Conservation (phyloP, 2,113 vertebrate genomes). For the Tichodroma muraria region DNA sequence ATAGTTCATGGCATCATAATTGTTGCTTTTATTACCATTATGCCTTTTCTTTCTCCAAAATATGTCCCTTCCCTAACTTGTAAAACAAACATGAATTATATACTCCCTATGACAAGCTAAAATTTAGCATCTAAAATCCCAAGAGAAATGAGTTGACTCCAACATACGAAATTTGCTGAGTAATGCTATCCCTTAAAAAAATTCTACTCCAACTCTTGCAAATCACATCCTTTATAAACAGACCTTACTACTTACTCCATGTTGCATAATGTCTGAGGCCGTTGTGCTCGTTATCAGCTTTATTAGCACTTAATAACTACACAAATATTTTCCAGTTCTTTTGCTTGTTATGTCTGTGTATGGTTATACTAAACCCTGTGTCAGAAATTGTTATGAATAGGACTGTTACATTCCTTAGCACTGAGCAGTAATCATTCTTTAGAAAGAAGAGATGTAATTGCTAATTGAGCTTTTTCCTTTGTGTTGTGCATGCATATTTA, state of each 20-base stretch:
- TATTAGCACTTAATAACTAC: not conserved
- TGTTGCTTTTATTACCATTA: not conserved
- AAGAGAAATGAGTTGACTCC: not conserved
- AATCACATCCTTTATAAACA: slow-evolving; percentile 39
- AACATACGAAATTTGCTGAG: slow-evolving; percentile 27
- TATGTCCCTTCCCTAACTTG: not conserved
- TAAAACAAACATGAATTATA: not conserved
- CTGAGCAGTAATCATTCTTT: not conserved
- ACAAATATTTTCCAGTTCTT: slow-evolving; percentile 23
- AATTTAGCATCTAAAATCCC: not conserved
- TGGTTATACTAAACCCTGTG: not conserved
- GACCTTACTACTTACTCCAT: not conserved
- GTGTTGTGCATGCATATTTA: not conserved
- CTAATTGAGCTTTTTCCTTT: not conserved
- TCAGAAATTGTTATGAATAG: slow-evolving; percentile 4
- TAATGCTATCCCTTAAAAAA: slow-evolving; percentile 6
- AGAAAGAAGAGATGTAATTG: not conserved
- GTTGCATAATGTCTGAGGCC: slow-evolving; percentile 22
- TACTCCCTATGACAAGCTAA: not conserved
- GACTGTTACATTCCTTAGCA: not conserved
- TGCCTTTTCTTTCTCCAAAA: not conserved
- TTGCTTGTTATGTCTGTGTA: slow-evolving; percentile 39
- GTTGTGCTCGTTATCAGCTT: not conserved
- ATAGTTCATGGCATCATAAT: not conserved
- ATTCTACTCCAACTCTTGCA: not conserved